phyloP scores from a whole-genome alignment of 2,113 vertebrate species.

The Zeus faber region DNA sequence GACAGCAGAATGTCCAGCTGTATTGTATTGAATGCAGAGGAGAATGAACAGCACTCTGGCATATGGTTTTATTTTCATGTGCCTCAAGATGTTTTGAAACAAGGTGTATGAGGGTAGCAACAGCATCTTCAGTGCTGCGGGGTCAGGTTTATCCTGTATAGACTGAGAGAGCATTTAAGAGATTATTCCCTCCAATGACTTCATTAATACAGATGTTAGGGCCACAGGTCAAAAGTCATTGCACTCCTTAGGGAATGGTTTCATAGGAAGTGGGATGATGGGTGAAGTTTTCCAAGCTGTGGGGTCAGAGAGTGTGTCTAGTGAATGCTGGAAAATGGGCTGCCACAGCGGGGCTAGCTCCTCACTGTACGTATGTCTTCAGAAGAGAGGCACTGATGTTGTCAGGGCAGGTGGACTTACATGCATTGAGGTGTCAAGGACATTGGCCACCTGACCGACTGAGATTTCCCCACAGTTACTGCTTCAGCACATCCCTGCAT shows the following conservation, averaged over 20 bases:
- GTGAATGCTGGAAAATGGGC: not conserved
- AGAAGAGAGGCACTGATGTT: not conserved
- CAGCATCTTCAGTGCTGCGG: not conserved
- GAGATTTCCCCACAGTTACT: not conserved
- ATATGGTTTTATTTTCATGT: not conserved
- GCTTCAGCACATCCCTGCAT: not conserved
- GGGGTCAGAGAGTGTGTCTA: constrained; percentile 1
- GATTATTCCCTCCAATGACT: not conserved
- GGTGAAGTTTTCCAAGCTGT: not conserved
- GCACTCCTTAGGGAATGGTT: not conserved
- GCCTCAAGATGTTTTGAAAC: not conserved
- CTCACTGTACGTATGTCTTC: not conserved
- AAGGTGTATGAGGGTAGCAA: not conserved
- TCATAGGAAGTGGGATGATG: not conserved
- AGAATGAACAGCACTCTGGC: not conserved
- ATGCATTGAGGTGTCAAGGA: not conserved
- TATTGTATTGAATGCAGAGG: constrained; percentile 1
- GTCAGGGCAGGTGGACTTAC: not conserved
- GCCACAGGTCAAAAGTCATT: not conserved
- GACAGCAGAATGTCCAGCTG: not conserved
- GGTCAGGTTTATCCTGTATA: not conserved
- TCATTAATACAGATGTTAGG: not conserved
- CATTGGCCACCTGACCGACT: not conserved
- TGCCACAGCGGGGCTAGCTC: not conserved
- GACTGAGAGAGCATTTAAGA: not conserved